phyloP scores from a whole-genome alignment of 2,888 invertebrate genomes.

The Acrobasis consociella region DNA sequence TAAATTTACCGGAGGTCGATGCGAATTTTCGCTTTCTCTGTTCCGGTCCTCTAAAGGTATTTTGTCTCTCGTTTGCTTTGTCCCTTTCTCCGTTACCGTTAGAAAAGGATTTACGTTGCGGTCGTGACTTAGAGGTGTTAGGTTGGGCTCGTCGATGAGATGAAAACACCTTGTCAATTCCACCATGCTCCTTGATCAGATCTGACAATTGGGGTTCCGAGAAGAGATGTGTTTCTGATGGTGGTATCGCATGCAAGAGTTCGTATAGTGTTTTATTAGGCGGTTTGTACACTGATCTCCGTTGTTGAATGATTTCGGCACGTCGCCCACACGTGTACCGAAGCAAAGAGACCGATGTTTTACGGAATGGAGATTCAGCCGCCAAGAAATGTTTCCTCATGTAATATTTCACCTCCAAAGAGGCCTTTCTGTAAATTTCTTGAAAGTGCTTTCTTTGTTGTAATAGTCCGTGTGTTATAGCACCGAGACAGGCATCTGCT shows the following conservation, averaged over 20 bases:
- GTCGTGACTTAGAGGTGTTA: background rate
- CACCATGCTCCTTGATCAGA: background rate
- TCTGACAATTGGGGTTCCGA: background rate
- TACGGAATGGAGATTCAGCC: background rate
- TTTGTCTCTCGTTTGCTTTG: background rate
- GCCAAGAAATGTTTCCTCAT: background rate
- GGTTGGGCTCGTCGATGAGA: background rate
- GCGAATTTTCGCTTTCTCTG: background rate
- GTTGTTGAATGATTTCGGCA: background rate
- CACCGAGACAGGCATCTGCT: constrained; percentile 27
- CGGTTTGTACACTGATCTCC: background rate
- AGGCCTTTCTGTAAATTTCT: constrained; percentile 15
- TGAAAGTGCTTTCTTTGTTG: constrained; percentile 25
- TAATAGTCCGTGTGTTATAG: constrained; percentile 26
- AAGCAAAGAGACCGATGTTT: background rate
- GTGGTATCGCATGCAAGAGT: no score
- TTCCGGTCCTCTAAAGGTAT: background rate
- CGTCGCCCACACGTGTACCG: constrained; percentile 4
- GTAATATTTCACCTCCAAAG: background rate
- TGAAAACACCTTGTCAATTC: constrained; percentile 29
- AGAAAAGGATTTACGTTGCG: background rate
- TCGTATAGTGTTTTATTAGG: no score
- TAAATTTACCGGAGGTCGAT: background rate
- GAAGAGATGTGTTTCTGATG: no score
- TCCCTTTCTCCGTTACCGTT: background rate